Percentiles rank a stretch among this genome's conserved stretches.
These are phyloP conservation scores for Epinephelus awoara DNA, from an alignment of 2,797 vertebrate genomes.

Conservation along the genomic window DNA sequence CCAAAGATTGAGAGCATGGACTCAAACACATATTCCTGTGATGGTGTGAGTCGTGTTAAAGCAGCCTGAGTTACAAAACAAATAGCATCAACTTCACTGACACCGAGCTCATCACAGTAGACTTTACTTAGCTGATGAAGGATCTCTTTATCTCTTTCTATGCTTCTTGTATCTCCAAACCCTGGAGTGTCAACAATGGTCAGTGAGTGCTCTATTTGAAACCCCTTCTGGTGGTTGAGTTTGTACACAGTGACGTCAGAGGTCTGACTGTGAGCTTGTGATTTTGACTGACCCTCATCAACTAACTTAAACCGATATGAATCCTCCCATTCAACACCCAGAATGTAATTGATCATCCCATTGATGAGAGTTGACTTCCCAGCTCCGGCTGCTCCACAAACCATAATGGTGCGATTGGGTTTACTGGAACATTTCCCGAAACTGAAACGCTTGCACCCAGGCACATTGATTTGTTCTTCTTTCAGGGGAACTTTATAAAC, in stretches of 20 bases:
- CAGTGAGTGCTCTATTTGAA: constrained; percentile 43
- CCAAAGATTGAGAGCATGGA: constrained; percentile 17
- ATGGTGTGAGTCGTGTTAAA: constrained; percentile 2
- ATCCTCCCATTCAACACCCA: constrained; percentile 61
- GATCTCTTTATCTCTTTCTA: not conserved
- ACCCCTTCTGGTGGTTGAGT: constrained; percentile 37
- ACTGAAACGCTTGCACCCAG: constrained; percentile 5
- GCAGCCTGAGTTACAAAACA: constrained; percentile 23
- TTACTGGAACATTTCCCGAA: not conserved
- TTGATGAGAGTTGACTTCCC: constrained; percentile 39
- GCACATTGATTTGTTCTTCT: rapidly evolving
- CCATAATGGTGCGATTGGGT: constrained; percentile 30
- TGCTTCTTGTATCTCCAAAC: constrained; percentile 32
- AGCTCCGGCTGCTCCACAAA: constrained; percentile 45
- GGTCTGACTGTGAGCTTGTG: not conserved
- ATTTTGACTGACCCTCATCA: constrained; percentile 25
- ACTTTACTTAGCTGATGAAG: constrained; percentile 5
- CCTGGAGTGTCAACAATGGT: constrained; percentile 67
- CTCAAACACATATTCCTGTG: constrained; percentile 13
- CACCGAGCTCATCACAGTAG: not conserved
- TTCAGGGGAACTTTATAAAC: constrained; percentile 18
- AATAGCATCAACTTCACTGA: constrained; percentile 27
- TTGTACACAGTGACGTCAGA: constrained; percentile 61
- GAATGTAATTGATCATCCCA: constrained; percentile 63
- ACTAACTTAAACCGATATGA: constrained; percentile 44